Base-by-base conservation (phyloP, 2,113 vertebrate genomes). In the Anthoscopus minutus region DNA sequence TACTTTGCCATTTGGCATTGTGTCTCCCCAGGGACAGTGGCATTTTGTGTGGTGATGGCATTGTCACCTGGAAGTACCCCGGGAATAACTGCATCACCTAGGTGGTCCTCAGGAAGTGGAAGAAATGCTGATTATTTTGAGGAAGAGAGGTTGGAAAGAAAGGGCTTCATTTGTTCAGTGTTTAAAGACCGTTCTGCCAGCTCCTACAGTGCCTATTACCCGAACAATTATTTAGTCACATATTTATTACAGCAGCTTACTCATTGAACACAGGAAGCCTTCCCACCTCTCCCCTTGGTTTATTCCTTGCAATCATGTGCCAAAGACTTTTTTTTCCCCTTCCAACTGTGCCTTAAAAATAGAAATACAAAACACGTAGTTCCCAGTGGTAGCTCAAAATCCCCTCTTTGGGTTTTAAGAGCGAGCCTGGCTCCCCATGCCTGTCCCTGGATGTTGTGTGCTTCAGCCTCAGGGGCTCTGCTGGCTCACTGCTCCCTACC, bases 241-340 rank as follows among this genome's bases (percentile, higher is more conserved):
- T 77, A 20, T 93, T 96, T 96, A 42, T 92, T 86, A 31, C 42
- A 42, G 38, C 60, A 80, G 45, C 74, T 97, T 89, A 81, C 85
- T 97, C 48, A 56, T 72, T 94, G 60, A 90, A 78, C 71, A 47
- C 90, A 86, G 65, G 62, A 77, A 87, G 38, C 47, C 51, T 74
- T 81, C 61, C 67, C 38, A 17, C 61, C 57, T 23, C 40, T 83
- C 89, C 20, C 67, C 27, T 27, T 57, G 27, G 7, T 89, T 94
- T 88, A 93, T 83, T 85, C 45, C 71, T 69, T 76, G 28, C 15
- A 60, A 28, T 71, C 40, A 13, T n/a, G 15, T 64, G 57, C 60
- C 69, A 71, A 44, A 90, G 61, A 19, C 31, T 8, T 57, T 19
- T 83, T 45, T 51, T 14, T 6, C 8, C 30, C 4, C 7, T 22